Evolutionary conservation across 2,888 invertebrate species (phyloP).

Genomic region (Hydraecia micacea): DNA sequence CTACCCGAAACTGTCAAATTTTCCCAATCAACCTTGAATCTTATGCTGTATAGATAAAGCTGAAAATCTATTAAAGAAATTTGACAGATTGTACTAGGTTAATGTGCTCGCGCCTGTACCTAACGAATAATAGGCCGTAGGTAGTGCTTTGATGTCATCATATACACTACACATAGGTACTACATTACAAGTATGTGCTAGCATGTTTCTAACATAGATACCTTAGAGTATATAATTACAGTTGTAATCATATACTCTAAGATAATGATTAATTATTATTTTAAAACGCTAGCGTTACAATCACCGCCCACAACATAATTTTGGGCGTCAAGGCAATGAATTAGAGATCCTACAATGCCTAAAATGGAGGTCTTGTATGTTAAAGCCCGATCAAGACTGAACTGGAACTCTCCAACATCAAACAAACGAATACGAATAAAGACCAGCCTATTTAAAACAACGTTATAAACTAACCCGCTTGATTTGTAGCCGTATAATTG

Average conservation of each 20-base stretch:
- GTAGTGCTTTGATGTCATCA: neutral
- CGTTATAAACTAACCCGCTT: slow-evolving; percentile 4
- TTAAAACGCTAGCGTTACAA: neutral
- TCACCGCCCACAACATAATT: neutral
- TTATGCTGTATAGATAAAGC: no score
- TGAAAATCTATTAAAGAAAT: no score
- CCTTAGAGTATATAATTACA: no score
- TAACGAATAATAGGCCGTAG: slow-evolving; percentile 12
- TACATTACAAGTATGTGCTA: neutral
- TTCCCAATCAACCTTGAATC: no score
- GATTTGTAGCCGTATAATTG: slow-evolving; percentile 27
- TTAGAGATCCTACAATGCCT: neutral
- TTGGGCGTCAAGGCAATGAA: neutral
- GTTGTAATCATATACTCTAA: no score
- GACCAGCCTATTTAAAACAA: neutral
- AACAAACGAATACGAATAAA: slow-evolving; percentile 11
- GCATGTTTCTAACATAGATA: slow-evolving; percentile 20
- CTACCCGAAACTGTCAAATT: no score
- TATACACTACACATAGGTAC: neutral
- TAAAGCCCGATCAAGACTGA: neutral
- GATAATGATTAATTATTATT: no score
- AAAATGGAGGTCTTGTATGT: slow-evolving; percentile 1
- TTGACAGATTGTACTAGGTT: no score
- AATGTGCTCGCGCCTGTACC: neutral
- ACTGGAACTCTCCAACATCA: neutral